Conservation (phyloP, 2,888 invertebrate species). For the Electrophaes corylata region DNA sequence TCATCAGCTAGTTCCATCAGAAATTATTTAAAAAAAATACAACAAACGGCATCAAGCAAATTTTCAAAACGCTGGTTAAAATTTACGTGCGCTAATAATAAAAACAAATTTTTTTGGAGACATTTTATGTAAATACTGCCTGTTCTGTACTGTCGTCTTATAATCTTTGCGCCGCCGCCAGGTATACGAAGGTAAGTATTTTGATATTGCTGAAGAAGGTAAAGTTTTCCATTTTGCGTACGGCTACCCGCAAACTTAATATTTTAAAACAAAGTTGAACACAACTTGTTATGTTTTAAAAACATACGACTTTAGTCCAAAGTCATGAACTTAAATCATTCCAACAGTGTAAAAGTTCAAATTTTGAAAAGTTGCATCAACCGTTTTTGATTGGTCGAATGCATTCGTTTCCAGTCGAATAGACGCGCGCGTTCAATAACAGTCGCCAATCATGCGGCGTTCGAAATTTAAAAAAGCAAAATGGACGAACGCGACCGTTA, state of each 20-base stretch:
- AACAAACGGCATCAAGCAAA: too few relatives aligned
- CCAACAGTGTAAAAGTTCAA: constrained; percentile 13
- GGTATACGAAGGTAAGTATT: constrained; percentile 54
- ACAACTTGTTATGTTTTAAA: constrained; percentile 3
- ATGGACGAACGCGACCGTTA: constrained; percentile 71
- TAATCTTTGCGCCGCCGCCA: constrained; percentile 46
- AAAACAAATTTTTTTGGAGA: too few relatives aligned
- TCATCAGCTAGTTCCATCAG: too few relatives aligned
- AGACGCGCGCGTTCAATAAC: constrained; percentile 64
- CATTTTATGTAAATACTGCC: background rate
- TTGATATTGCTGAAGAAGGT: constrained; percentile 67
- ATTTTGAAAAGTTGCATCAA: constrained; percentile 38
- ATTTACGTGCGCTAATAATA: too few relatives aligned
- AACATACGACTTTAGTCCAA: background rate
- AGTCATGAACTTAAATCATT: background rate
- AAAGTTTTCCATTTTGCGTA: constrained; percentile 68
- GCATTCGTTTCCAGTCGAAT: constrained; percentile 58
- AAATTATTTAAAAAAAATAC: too few relatives aligned
- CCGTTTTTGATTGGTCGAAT: constrained; percentile 54
- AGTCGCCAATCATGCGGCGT: constrained; percentile 73
- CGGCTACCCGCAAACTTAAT: constrained; percentile 47
- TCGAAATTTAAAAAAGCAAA: constrained; percentile 77
- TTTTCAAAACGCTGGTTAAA: too few relatives aligned
- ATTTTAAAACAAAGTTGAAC: constrained; percentile 12
- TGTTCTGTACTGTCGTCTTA: background rate